Evolutionary conservation across 2,113 vertebrate species (phyloP).

Genomic region (Elephas maximus): DNA sequence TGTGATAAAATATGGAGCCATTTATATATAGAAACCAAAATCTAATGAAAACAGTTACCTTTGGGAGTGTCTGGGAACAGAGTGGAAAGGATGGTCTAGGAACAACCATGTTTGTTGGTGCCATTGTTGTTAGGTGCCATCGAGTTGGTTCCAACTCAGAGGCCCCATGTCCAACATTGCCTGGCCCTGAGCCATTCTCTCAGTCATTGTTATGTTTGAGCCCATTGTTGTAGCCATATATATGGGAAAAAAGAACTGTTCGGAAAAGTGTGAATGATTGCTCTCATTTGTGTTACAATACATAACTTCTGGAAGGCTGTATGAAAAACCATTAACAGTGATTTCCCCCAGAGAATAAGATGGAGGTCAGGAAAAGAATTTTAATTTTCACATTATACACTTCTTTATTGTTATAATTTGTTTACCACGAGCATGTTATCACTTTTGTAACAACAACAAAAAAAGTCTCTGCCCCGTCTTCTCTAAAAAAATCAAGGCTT

Average conservation of each 20-base stretch:
- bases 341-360: background rate
- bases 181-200: too few species aligned
- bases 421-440: conserved; percentile 8
- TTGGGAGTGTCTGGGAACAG: too few species aligned
- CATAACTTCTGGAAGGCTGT: background rate
- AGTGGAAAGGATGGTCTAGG: too few species aligned
- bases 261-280: background rate
- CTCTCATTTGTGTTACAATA: background rate
- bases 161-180: too few species aligned
- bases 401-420: conserved; percentile 33
- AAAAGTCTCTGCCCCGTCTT: background rate
- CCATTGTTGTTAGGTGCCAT: too few species aligned
- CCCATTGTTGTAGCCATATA: background rate
- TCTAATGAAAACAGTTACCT: too few species aligned
- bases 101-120: too few species aligned
- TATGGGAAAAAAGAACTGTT: background rate
- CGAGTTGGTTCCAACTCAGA: too few species aligned
- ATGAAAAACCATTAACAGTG: background rate
- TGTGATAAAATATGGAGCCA: background rate
- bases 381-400: conserved; percentile 59
- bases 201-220: too few species aligned
- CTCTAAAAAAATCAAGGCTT: background rate
- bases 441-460: conserved; percentile 23
- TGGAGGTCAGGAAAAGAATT: background rate
- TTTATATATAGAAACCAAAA: background rate